Conservation (phyloP, 64 coral and sea anemone genomes). For the Catalaphyllia jardinei region DNA sequence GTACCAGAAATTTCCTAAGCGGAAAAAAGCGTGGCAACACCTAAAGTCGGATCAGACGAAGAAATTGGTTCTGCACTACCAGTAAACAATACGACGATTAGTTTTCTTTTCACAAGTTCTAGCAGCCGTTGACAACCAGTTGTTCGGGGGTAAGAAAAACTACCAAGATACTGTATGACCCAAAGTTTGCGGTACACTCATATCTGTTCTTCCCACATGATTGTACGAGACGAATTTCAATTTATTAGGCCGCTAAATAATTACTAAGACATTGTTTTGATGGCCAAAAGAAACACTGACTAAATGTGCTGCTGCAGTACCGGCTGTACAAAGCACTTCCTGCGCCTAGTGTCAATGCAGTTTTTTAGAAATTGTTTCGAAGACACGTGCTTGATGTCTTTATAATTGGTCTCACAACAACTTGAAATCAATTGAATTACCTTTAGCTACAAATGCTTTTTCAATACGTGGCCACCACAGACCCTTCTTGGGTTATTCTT, state of each 20-base stretch:
- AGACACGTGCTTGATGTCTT: slow-evolving; percentile 50
- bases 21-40: slow-evolving; percentile 16
- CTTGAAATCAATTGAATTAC: slow-evolving; percentile 20
- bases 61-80: slow-evolving; percentile 6
- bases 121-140: slow-evolving; percentile 30
- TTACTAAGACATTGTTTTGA: background rate
- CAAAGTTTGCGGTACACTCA: background rate
- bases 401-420: slow-evolving; percentile 44
- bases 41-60: slow-evolving; percentile 13
- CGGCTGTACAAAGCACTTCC: background rate
- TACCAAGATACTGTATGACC: background rate
- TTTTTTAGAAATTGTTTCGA: slow-evolving; percentile 7
- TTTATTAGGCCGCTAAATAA: background rate
- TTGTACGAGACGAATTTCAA: background rate
- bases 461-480: background rate
- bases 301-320: background rate
- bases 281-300: background rate
- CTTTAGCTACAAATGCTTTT: slow-evolving; percentile 14
- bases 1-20: background rate
- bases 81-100: background rate
- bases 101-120: slow-evolving; percentile 20
- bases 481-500: background rate
- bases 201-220: background rate
- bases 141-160: background rate
- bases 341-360: background rate